Evolutionary conservation across 2,888 invertebrate species (phyloP), one percentile per base, ranked within the genome.

Genomic region (Biston betularia): DNA sequence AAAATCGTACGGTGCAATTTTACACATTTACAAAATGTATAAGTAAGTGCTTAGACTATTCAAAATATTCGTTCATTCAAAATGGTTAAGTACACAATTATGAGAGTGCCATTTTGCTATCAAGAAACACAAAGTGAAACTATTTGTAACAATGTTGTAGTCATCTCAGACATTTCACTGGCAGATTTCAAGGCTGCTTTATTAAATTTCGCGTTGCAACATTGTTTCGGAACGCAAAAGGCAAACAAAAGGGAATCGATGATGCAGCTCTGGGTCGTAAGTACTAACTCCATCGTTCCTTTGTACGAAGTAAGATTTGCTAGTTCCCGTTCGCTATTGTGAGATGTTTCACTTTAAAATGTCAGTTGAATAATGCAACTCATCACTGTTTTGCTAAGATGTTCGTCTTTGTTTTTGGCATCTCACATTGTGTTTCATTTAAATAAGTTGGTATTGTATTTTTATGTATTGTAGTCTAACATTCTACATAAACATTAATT

Each of bases 241-340:
- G 55, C 54, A 67, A 59, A 67, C 67, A 67, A 77, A 79, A 73
- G 74, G 72, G 63, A 74, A 80, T 75, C 75, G 70, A 81, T 81
- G 71, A 67, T 68, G 73, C 71, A 73, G 59, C 69, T 68, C 70
- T 65, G 62, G 75, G 71, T 73, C 14, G 50, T 52, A 44, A 15
- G 52, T 34, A 68, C 72, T 72, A 73, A 73, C 71, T 78, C 78
- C 74, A 75, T 76, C 75, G 72, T 67, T 59, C 62, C 72, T 78
- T 79, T 80, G 80, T 80, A 73, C 73, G 65, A 74, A 76, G 64
- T 44, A 58, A 59, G 48, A 44, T 55, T 49, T 54, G 58, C 7
- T 46, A 46, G 45, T 48, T 58, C 33, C 44, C 15, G 38, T 44
- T 50, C 33, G 12, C 53, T 57, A 48, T 62, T 62, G 61, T 62